Conservation (phyloP, 1,140 invertebrate genomes). For the Cydia splendana region DNA sequence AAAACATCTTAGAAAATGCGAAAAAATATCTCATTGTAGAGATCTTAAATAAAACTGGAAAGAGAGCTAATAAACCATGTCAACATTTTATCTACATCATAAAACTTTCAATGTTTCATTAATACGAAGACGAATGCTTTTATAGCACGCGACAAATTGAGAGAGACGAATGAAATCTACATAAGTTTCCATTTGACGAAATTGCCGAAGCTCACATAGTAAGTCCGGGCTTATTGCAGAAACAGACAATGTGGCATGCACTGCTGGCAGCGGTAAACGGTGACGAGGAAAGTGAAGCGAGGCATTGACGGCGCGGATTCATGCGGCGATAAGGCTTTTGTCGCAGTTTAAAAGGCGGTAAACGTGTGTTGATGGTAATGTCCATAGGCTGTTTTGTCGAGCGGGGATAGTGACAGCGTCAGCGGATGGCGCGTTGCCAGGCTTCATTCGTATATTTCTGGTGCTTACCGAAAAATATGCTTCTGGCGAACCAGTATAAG, state of each 20-base stretch:
- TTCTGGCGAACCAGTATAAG: not conserved
- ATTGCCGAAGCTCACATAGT: slow-evolving; percentile 18
- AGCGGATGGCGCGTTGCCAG: slow-evolving; percentile 19
- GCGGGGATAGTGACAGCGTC: not conserved
- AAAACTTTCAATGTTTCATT: slow-evolving; percentile 4
- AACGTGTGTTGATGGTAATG: not conserved
- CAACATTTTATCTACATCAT: not conserved
- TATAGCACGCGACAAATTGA: slow-evolving; percentile 15
- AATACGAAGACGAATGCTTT: slow-evolving; percentile 15
- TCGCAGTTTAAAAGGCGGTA: not conserved
- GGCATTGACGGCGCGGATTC: slow-evolving; percentile 15
- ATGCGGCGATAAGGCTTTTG: slow-evolving; percentile 18
- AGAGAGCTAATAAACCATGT: not conserved
- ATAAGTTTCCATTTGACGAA: slow-evolving; percentile 24
- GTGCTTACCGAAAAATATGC: not conserved
- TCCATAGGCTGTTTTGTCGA: slow-evolving; percentile 10
- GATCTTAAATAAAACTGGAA: not conserved
- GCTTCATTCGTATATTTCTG: not conserved
- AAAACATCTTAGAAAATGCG: no score
- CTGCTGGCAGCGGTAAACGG: slow-evolving; percentile 1
- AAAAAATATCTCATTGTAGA: not conserved
- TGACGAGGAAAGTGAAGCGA: slow-evolving; percentile 23
- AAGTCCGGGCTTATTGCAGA: not conserved
- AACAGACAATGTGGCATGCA: slow-evolving; percentile 28
- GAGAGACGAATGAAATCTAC: slow-evolving; percentile 21